Base-by-base conservation (phyloP, 1,140 invertebrate genomes). In the Ylistrum balloti region DNA sequence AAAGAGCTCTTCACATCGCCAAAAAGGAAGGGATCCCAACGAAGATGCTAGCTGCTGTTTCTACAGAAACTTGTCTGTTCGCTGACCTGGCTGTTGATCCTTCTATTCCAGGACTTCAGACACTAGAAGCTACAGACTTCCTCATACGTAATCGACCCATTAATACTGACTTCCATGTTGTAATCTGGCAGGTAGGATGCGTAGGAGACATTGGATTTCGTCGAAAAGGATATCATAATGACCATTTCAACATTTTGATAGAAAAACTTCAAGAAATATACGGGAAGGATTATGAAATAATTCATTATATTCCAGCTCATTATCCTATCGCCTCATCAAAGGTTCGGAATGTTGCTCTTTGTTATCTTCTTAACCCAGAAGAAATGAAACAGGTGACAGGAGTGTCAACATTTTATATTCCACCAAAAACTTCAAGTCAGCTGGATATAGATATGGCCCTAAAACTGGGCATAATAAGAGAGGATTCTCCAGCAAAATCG, bases 11-110 rank as follows among this genome's bases (percentile, higher is more conserved):
- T n/a, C 22, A 74, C 28, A 74, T 74, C 22, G 56, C 56, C n/a
- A n/a, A 74, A 74, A 74, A 74, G 56, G 56, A 74, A 74, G 56
- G 56, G 56, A 74, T 74, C 5, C 56, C 56, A 28, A 74, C 56
- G 22, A 74, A 74, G 56, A n/a, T 74, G 56, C 28, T 74, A 74
- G 56, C 56, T 17, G 56, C 56, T 5, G 56, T 74, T 22, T 74
- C 56, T 3, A 74, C 56, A 28, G 56, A 74, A 74, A 74, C 56
- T 7, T 74, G 56, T 28, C 56, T 74, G 3, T 74, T 74, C 11
- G 56, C 56, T 74, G 56, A 74, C 56, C 22, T 74, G n/a, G 56
- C 1, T 28, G 13, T 74, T 74, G 56, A 74, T 74, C 56, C 56
- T 2, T 28, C 56, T 5, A 74, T 28, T 17, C 56, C 56, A n/a